Evolutionary conservation across 1,140 invertebrate species (phyloP), one percentile per base, ranked within the genome.

Genomic region (Thalassaphorura encarpata): DNA sequence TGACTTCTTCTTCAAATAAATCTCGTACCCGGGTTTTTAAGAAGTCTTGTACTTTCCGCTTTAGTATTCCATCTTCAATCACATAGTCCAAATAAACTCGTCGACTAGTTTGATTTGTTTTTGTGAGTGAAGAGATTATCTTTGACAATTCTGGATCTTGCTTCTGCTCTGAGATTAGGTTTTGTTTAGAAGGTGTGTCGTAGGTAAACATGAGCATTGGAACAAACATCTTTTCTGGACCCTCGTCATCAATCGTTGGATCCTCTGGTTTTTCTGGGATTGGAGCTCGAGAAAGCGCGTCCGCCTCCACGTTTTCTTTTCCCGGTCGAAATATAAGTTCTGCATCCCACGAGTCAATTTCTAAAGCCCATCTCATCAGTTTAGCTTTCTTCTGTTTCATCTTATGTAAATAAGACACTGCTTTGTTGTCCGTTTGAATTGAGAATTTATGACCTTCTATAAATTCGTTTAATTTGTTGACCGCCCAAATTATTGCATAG

Each of bases 311-410:
- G 40, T 63, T 60, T 1, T 64, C 41, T 15, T 51, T 63, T 2
- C 72, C 71, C 46, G 66, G 67, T 18, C 69, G 42, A 54, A 73
- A 68, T 0, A 58, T 16, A 15, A 68, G 52, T 51, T 57, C 47
- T n/a, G 50, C 49, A 15, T 51, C 26, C 56, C 29, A 68, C 18
- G 54, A 45, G 28, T 58, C 40, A 13, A 68, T 47, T 46, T 57
- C 39, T 1, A 58, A 23, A 0, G 58, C 49, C 67, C 66, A 68
- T 36, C 63, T 28, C 4, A 18, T 23, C 8, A 63, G 24, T 33
- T 60, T 63, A 2, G 28, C 42, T 29, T 29, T 51, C 11, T 46
- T 56, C 19, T 46, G 16, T 6, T 52, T 21, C 33, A 31, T 54
- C 1, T n/a, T n/a, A 5, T 57, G 33, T 18, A 63, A 16, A 40